A percentile compares a stretch with the other conserved stretches of the same genome.
Conservation (phyloP, 2,888 invertebrate genomes). For the Nomada hirtipes region DNA sequence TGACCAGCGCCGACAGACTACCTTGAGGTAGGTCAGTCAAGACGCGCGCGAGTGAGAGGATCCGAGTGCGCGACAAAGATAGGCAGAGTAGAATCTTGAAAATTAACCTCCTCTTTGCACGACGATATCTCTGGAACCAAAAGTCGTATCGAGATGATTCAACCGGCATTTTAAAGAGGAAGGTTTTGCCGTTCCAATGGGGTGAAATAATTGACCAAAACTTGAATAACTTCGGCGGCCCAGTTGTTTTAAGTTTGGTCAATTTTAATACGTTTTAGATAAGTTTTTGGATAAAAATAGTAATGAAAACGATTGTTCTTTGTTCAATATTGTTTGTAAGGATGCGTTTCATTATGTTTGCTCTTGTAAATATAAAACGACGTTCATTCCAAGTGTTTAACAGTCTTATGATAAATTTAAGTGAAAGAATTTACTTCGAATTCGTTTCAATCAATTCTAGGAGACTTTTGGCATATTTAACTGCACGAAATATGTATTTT, state of each 20-base stretch:
- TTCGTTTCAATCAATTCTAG: not conserved
- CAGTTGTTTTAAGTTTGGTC: not conserved
- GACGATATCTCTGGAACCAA: conserved; percentile 2
- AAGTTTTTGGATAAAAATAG: not conserved
- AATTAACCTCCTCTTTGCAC: not conserved
- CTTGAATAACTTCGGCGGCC: not conserved
- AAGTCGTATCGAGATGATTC: not conserved
- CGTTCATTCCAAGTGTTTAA: no score
- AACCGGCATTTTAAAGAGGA: not conserved
- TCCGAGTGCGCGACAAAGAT: not conserved
- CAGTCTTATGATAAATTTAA: not conserved
- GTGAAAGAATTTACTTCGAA: not conserved
- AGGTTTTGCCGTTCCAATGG: not conserved
- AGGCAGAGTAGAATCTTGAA: not conserved
- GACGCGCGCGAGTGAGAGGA: not conserved
- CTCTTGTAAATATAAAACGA: no score
- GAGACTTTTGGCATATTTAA: not conserved
- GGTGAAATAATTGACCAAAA: not conserved
- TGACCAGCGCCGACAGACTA: not conserved
- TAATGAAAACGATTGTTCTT: no score
- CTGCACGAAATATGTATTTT: not conserved
- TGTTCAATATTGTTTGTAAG: not conserved
- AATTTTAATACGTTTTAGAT: not conserved
- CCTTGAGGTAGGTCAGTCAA: not conserved
- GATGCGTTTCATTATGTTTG: not conserved